Conservation (phyloP, 53 echinoderm and acorn worm species). For the Mesocentrotus franciscanus region DNA sequence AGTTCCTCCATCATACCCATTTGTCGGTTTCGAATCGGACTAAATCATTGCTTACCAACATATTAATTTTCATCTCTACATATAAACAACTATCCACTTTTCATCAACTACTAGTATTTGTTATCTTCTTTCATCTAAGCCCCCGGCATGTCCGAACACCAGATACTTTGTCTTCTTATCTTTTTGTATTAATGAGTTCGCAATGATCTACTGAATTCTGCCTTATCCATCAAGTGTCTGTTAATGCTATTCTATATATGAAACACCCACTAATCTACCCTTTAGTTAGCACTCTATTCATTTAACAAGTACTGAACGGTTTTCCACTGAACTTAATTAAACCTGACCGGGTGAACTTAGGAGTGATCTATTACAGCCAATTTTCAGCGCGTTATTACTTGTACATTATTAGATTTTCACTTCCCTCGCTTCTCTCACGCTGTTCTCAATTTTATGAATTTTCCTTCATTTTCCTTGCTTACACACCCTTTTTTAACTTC, state of each 20-base stretch:
- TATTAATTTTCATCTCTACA: no score
- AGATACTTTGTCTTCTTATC: neutral
- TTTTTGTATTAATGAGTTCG: neutral
- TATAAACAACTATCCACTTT: no score
- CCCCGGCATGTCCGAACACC: neutral
- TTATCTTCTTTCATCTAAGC: neutral
- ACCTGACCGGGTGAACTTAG: neutral
- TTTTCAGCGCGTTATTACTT: neutral
- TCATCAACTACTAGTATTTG: no score
- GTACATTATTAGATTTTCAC: conserved; percentile 10
- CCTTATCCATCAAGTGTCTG: neutral
- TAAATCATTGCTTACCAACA: no score
- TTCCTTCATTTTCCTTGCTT: neutral
- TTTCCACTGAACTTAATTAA: conserved; percentile 34
- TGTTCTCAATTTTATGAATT: neutral
- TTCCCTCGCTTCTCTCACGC: neutral
- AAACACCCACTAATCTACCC: neutral
- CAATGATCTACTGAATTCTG: neutral
- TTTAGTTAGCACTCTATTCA: neutral
- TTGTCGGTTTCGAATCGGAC: no score
- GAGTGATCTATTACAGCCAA: neutral
- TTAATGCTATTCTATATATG: neutral
- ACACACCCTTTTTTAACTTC: neutral
- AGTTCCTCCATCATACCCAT: no score
- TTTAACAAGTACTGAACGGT: neutral